Evolutionary conservation across 2,797 vertebrate genomes (phyloP).

Genomic region (Phalloptychus januarius): DNA sequence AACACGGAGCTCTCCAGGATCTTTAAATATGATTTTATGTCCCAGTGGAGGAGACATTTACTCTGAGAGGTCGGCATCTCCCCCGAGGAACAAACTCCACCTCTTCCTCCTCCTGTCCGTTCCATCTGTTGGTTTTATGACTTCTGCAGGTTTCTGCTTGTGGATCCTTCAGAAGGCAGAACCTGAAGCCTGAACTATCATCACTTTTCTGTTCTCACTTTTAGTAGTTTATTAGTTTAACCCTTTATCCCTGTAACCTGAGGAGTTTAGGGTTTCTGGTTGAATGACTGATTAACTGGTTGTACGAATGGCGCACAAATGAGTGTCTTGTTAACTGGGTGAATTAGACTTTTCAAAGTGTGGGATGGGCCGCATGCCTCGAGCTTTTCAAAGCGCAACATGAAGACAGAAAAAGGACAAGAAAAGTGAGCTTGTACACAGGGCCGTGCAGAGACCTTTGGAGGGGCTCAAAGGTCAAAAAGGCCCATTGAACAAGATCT

Average conservation of each 20-base stretch:
- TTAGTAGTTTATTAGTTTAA: not conserved
- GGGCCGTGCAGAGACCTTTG: too few species aligned
- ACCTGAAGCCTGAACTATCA: too few species aligned
- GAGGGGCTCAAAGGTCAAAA: too few species aligned
- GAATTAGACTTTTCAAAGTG: too few species aligned
- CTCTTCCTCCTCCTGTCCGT: not conserved
- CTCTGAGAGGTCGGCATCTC: conserved; percentile 57
- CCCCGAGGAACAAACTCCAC: conserved; percentile 34
- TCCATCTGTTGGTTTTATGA: not conserved
- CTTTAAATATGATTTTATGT: conserved; percentile 66
- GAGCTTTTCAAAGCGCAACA: too few species aligned
- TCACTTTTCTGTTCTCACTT: not conserved
- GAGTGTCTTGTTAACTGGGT: too few species aligned
- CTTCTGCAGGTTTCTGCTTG: not conserved
- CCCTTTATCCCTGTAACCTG: not conserved
- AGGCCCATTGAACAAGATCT: too few species aligned
- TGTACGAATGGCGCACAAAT: too few species aligned
- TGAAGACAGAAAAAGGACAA: too few species aligned
- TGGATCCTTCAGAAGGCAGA: too few species aligned
- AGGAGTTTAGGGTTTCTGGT: not conserved
- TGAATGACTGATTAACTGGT: not conserved
- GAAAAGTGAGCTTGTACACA: too few species aligned
- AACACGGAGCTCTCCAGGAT: conserved; percentile 15
- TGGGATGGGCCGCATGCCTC: too few species aligned
- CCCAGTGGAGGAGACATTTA: conserved; percentile 63